Percentiles rank a stretch among this genome's conserved stretches.
Conservation (phyloP, 2,888 invertebrate genomes). For the Drepanosiphum platanoidis region DNA sequence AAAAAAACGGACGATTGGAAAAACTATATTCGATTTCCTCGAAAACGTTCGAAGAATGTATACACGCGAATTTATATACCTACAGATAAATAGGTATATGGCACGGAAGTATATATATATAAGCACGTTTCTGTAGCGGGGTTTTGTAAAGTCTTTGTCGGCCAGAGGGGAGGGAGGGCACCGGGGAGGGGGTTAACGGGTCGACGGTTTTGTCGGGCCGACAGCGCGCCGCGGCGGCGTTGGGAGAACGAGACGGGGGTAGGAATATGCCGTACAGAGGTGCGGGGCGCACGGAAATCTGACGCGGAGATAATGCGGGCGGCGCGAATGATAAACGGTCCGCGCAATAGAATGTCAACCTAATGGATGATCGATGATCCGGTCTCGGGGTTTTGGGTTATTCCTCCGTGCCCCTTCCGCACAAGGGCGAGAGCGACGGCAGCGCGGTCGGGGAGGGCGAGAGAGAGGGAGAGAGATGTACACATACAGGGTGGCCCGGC, state of each 20-base stretch:
- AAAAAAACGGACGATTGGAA: background rate
- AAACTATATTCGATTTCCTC: slow-evolving; percentile 44
- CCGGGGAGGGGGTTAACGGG: slow-evolving; percentile 41
- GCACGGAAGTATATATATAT: background rate
- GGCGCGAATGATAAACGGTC: slow-evolving; percentile 59
- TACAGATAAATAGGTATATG: background rate
- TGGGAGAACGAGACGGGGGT: background rate
- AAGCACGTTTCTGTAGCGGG: background rate
- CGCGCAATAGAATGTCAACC: slow-evolving; percentile 60
- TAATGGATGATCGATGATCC: slow-evolving; percentile 62
- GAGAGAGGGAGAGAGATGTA: background rate
- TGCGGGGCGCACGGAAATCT: slow-evolving; percentile 49
- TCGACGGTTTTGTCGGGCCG: slow-evolving; percentile 51
- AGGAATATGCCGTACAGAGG: too few relatives aligned
- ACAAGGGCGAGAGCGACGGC: background rate
- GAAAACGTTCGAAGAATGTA: background rate
- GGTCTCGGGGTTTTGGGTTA: slow-evolving; percentile 51
- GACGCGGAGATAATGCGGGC: slow-evolving; percentile 60
- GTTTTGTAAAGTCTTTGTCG: background rate
- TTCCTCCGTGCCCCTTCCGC: slow-evolving; percentile 21
- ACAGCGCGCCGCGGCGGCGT: background rate
- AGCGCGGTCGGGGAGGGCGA: background rate
- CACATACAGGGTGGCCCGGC: too few relatives aligned
- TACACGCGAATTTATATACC: background rate
- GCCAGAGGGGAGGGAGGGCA: background rate